phyloP scores from a whole-genome alignment of 2,888 invertebrate genomes.

The Polyommatus icarus region DNA sequence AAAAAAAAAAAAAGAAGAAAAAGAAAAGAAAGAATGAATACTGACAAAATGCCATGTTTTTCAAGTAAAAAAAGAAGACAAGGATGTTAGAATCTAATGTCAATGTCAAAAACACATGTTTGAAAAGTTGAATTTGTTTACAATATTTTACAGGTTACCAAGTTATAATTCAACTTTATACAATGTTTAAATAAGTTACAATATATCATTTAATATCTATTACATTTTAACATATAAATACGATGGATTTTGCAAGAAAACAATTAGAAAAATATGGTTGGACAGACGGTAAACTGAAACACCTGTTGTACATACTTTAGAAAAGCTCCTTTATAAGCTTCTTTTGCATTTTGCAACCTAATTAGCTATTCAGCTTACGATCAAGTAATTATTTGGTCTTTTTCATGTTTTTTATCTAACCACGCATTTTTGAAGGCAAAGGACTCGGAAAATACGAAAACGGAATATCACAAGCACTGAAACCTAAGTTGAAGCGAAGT shows the following conservation, averaged over 20 bases:
- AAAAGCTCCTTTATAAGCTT: not conserved
- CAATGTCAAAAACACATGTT: constrained; percentile 13
- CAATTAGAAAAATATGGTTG: constrained; percentile 89
- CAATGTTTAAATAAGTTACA: not conserved
- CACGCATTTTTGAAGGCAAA: constrained; percentile 79
- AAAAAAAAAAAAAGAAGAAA: too few relatives aligned
- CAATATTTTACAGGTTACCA: not conserved
- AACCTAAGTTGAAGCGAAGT: constrained; percentile 90
- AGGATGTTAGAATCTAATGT: not conserved
- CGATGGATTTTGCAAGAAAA: constrained; percentile 85
- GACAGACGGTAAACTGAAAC: constrained; percentile 71
- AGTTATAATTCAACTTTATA: not conserved
- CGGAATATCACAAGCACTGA: constrained; percentile 88
- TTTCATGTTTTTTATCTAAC: not conserved
- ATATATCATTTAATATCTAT: not conserved
- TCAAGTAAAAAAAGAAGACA: not conserved
- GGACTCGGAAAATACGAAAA: constrained; percentile 90
- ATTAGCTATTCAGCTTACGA: too few relatives aligned
- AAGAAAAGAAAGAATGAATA: too few relatives aligned
- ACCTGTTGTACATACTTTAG: not conserved
- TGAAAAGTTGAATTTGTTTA: not conserved
- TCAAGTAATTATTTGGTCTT: too few relatives aligned
- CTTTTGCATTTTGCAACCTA: too few relatives aligned
- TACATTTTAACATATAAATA: not conserved
- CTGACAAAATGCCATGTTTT: too few relatives aligned